Evolutionary conservation across 1,140 invertebrate species (phyloP), one percentile per base, ranked within the genome.

Genomic region (Lasaia peninsularis): DNA sequence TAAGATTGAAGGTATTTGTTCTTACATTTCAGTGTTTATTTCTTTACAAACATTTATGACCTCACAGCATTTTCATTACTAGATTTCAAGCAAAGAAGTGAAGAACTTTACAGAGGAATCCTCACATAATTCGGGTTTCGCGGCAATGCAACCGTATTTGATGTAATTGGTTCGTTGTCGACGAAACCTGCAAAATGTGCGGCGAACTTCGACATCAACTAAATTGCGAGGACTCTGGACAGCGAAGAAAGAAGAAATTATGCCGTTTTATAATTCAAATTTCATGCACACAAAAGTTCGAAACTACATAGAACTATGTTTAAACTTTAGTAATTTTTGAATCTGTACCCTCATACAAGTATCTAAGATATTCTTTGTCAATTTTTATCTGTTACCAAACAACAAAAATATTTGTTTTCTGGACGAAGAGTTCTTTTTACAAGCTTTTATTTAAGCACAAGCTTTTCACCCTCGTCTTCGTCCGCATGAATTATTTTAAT

Each of bases 131-230:
- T 91, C 94, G 92, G 94, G 94, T 95, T 95, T 95, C 94, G 93
- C 80, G 93, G 92, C 91, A 92, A 91, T 91, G 93, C 90, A 94
- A 92, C 94, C 94, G 93, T 86, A 76, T 78, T 82, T 79, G 65
- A 44, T 44, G 18, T 33, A 90, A 88, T 90, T 92, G 94, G 94
- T 95, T 95, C 94, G 94, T 95, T 95, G 94, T 95, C 94, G 94
- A 95, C 94, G 94, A 95, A 95, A 95, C 94, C 94, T 95, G 94
- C 94, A 95, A 93, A 93, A 93, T 94, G 91, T 94, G 90, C 91
- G 89, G 89, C 35, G 55, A 67, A 71, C 67, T 66, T 50, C 76
- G 50, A 55, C 67, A 52, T 18, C 10, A 50, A 32, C 52, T 11
- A 16, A 14, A 11, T 16, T 4, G 40, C 16, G 40, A 20, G 18